Conservation (phyloP, 2,797 vertebrate genomes). For the Anomalospiza imberbis region DNA sequence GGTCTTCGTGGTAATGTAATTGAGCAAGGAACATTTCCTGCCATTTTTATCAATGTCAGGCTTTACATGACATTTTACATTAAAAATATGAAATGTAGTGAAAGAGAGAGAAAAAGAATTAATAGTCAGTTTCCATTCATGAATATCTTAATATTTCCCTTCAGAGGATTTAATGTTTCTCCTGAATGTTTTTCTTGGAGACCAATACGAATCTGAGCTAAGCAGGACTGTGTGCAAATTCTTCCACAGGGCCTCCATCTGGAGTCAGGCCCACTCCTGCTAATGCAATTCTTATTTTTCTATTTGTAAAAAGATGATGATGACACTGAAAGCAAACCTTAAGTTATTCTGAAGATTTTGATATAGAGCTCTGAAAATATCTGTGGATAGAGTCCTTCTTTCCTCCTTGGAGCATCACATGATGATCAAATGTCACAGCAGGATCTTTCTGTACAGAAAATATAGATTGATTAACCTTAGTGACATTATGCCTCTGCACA, state of each 20-base stretch:
- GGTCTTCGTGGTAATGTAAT: conserved; percentile 70
- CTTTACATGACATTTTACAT: conserved; percentile 73
- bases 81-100: conserved; percentile 70
- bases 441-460: neutral
- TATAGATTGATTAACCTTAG: conserved; percentile 18
- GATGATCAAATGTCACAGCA: conserved; percentile 7
- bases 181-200: conserved; percentile 75
- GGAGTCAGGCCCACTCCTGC: conserved; percentile 51
- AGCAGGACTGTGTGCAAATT: conserved; percentile 66
- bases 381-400: neutral
- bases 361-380: conserved; percentile 26
- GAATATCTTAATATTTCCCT: conserved; percentile 73
- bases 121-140: conserved; percentile 72
- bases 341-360: conserved; percentile 48
- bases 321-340: conserved; percentile 46
- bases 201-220: conserved; percentile 53
- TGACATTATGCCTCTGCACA: conserved; percentile 40
- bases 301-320: conserved; percentile 57
- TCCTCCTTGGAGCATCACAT: neutral
- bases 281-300: conserved; percentile 55
- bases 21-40: conserved; percentile 76
- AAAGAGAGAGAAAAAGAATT: conserved; percentile 68
- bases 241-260: conserved; percentile 59
- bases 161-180: conserved; percentile 70
- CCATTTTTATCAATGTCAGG: conserved; percentile 76